Base-by-base conservation (phyloP, 2,888 invertebrate species). In the Diadromus collaris region DNA sequence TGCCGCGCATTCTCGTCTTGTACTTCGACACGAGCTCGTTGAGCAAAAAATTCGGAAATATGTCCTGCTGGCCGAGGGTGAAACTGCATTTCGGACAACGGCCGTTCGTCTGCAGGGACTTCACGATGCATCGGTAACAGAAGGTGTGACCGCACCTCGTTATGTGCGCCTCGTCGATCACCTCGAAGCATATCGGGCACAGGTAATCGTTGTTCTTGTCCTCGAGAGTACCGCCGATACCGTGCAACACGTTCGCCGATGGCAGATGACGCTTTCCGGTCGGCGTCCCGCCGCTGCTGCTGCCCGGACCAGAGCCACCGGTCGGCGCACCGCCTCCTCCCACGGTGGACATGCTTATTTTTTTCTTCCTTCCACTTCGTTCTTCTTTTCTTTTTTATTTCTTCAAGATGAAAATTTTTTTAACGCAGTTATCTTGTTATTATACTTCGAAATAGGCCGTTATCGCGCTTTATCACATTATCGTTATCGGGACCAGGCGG, bases 91-190 rank as follows among this genome's bases (percentile, higher is more conserved):
- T 96, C 1, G 97, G 97, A 89, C 97, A 98, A 60, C 95, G 92
- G 76, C 94, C 93, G 78, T 92, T 93, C 2, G 92, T 91, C 85
- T 95, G 94, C 48, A 96, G 91, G 2, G 95, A 93, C 83, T 93
- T 93, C 24, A 92, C 91, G 64, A 98, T 96, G 91, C 98, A 98
- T 21, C 94, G 93, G 88, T 94, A 95, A 91, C 98, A 98, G 92
- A 97, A 98, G 1, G 97, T 97, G 90, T 98, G 98, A 0, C 98
- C 98, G 91, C 98, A 98, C 83, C 95, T 94, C 0, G 97, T 97
- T 87, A 98, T 97, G 90, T 97, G 95, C 0, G 98, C 97, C 90
- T 97, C 97, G 83, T 95, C 95, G 79, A 98, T 96, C 63, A 96
- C 92, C 90, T 97, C 96, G 91, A 97, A 96, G 91, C 98, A 98